Percentiles rank a stretch among this genome's conserved stretches.
Conservation (phyloP, 2,888 invertebrate species). For the Xestia c-nigrum region DNA sequence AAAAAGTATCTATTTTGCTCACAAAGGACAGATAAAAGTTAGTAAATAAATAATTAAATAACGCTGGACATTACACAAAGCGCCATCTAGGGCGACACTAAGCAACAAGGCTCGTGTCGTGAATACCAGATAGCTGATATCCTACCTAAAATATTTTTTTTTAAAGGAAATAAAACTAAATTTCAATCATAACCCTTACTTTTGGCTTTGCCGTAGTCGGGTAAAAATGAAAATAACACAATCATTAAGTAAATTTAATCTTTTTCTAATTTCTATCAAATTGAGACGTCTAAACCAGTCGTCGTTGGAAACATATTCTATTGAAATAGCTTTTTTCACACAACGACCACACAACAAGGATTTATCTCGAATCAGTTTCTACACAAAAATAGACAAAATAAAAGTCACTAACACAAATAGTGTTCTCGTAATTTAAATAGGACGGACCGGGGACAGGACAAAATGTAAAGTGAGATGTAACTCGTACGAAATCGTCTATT, state of each 20-base stretch:
- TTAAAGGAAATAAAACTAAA: no score
- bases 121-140: no score
- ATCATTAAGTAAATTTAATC: no score
- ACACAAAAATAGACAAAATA: constrained; percentile 23
- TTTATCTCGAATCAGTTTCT: not conserved
- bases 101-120: no score
- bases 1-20: not conserved
- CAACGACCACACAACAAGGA: not conserved
- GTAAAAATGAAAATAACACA: no score
- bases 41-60: no score
- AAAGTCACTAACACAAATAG: constrained; percentile 37
- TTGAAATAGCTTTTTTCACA: constrained; percentile 1
- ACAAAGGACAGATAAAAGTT: no score
- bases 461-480: constrained; percentile 44
- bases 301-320: constrained; percentile 3
- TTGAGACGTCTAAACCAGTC: not conserved
- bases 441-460: constrained; percentile 22
- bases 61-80: no score
- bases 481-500: constrained; percentile 39
- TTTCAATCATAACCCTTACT: no score
- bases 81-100: no score
- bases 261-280: not conserved
- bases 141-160: no score
- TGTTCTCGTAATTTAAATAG: constrained; percentile 45
- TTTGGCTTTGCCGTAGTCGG: no score